phyloP scores from a whole-genome alignment of 2,797 vertebrate genomes.

The Nyctibius grandis region DNA sequence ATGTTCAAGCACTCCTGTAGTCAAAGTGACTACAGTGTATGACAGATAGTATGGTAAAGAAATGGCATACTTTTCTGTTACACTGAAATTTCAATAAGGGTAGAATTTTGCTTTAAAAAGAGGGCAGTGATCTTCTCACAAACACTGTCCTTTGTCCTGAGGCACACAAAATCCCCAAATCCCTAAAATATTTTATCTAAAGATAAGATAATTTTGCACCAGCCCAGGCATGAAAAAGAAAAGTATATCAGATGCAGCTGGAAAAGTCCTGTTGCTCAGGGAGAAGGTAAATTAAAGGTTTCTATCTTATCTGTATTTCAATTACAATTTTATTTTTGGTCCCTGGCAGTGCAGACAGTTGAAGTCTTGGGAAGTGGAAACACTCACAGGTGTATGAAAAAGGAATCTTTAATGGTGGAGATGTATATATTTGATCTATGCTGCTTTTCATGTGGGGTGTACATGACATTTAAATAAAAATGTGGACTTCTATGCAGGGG shows the following conservation, averaged over 20 bases:
- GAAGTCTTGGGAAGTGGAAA: constrained; percentile 66
- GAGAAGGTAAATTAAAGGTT: constrained; percentile 76
- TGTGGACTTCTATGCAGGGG: not conserved
- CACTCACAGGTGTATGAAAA: constrained; percentile 43
- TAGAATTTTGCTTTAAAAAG: constrained; percentile 60
- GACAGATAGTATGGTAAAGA: constrained; percentile 30
- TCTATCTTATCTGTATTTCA: constrained; percentile 77
- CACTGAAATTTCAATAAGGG: constrained; percentile 64
- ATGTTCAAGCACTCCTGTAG: not conserved
- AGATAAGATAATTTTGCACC: constrained; percentile 71
- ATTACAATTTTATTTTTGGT: constrained; percentile 76
- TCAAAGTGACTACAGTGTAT: not conserved
- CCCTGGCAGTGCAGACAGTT: constrained; percentile 49
- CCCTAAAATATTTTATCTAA: constrained; percentile 76
- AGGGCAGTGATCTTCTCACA: constrained; percentile 71
- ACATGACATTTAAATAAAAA: constrained; percentile 67
- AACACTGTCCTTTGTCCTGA: constrained; percentile 73
- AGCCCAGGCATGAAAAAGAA: constrained; percentile 56
- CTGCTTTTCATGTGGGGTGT: constrained; percentile 56
- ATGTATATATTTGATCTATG: constrained; percentile 50
- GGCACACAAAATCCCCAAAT: constrained; percentile 75
- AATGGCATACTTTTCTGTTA: constrained; percentile 18
- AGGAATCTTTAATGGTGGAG: constrained; percentile 46
- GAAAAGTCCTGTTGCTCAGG: constrained; percentile 69
- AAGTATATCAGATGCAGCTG: constrained; percentile 61